phyloP scores from a whole-genome alignment of 1,140 invertebrate species.

The Luehdorfia chinensis region DNA sequence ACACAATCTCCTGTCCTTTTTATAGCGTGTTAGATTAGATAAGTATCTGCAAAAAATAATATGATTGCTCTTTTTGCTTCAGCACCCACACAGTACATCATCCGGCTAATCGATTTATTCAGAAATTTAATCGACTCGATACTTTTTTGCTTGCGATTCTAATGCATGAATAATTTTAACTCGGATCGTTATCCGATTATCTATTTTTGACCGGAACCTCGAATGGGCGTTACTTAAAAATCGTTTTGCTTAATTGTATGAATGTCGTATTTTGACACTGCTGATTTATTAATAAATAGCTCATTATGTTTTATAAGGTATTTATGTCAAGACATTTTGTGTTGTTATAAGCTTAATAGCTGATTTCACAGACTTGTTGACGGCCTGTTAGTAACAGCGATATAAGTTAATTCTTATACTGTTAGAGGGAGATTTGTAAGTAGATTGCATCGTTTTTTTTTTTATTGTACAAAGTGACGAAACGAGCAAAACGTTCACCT shows the following conservation, averaged over 20 bases:
- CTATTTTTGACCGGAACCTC: constrained; percentile 14
- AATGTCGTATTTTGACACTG: background rate
- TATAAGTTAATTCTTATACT: too few species aligned
- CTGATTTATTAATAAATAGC: background rate
- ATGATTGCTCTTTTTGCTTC: constrained; percentile 4
- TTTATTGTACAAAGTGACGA: too few species aligned
- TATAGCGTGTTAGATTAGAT: constrained; percentile 8
- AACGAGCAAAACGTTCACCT: too few species aligned
- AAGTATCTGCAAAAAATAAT: constrained; percentile 1
- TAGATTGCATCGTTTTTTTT: too few species aligned
- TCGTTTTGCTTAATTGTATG: background rate
- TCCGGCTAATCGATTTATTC: constrained; percentile 17
- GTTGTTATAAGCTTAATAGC: constrained; percentile 3
- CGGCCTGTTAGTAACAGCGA: too few species aligned
- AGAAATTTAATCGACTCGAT: constrained; percentile 13
- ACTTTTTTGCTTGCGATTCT: constrained; percentile 16
- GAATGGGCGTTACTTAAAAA: background rate
- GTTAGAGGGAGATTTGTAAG: too few species aligned
- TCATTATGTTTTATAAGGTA: constrained; percentile 3
- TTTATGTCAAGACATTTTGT: constrained; percentile 2
- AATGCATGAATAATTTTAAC: constrained; percentile 3
- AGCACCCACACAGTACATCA: constrained; percentile 7
- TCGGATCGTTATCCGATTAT: constrained; percentile 11
- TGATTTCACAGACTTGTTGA: background rate
- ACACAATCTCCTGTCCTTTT: background rate